These are phyloP conservation scores for Zaprionus nigranus DNA, from an alignment of 1,140 invertebrate species.

Conservation along the genomic window DNA sequence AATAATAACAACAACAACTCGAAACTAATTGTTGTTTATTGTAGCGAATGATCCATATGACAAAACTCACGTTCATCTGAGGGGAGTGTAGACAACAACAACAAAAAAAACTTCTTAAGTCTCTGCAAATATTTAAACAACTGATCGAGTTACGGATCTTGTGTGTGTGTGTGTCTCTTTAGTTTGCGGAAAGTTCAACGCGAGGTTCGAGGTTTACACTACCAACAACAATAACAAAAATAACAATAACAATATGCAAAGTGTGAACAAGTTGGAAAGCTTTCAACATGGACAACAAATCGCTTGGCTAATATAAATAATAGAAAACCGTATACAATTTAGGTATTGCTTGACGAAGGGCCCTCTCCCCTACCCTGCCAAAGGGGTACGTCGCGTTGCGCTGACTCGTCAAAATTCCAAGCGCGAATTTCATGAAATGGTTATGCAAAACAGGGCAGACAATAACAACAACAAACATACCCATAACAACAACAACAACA, in stretches of 20 bases:
- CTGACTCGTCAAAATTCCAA: conserved; percentile 77
- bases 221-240: background rate
- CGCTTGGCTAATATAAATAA: conserved; percentile 53
- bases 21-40: background rate
- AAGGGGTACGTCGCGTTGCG: background rate
- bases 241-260: conserved; percentile 3
- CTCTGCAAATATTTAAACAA: conserved; percentile 16
- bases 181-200: conserved; percentile 10
- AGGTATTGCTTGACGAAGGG: background rate
- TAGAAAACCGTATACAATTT: conserved; percentile 4
- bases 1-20: background rate
- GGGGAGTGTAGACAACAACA: background rate
- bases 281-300: conserved; percentile 61
- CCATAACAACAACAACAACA: conserved; percentile 21
- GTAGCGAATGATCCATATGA: background rate
- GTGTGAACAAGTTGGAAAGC: conserved; percentile 64
- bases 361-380: no score
- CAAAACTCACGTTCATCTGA: conserved; percentile 2
- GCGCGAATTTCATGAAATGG: conserved; percentile 67
- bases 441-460: conserved; percentile 66
- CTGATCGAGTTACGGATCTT: conserved; percentile 3
- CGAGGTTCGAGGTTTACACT: conserved; percentile 16
- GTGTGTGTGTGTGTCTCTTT: conserved; percentile 1
- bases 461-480: conserved; percentile 20
- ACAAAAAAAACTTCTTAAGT: background rate